Conservation (phyloP, 2,888 invertebrate species). For the Luffia ferchaultella region DNA sequence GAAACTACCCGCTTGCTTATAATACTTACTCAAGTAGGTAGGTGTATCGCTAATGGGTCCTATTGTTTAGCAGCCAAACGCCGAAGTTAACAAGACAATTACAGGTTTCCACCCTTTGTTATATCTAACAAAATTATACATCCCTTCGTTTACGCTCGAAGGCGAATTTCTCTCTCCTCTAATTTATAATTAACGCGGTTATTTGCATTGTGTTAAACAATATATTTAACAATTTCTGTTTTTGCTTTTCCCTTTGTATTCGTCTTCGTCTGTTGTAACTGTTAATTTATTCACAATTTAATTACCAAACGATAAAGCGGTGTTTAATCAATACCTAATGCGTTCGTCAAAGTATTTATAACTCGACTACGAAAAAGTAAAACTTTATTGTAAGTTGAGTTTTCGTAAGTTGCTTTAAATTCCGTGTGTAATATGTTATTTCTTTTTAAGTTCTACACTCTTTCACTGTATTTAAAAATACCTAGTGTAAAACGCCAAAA, state of each 20-base stretch:
- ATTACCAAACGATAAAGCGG: not conserved
- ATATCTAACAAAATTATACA: not conserved
- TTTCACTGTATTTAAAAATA: no score
- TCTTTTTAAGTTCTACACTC: no score
- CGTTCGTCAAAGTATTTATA: no score
- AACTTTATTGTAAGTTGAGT: no score
- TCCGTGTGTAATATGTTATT: no score
- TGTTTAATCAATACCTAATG: no score
- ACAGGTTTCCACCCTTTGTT: slow-evolving; percentile 13
- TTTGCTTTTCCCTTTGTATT: not conserved
- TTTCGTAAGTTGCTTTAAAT: no score
- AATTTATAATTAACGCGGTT: slow-evolving; percentile 2
- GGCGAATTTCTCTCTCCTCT: slow-evolving; percentile 3
- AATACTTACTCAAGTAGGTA: no score
- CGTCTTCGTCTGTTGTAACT: not conserved
- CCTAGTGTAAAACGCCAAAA: no score
- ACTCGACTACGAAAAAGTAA: no score
- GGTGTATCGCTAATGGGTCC: slow-evolving; percentile 23
- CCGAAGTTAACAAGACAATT: slow-evolving; percentile 25
- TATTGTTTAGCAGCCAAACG: slow-evolving; percentile 23
- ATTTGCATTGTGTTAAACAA: not conserved
- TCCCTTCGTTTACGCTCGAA: slow-evolving; percentile 3
- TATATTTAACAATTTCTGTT: not conserved
- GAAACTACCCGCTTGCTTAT: no score
- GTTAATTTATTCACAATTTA: not conserved